These are phyloP conservation scores for Onthophagus taurus DNA, from an alignment of 1,140 invertebrate genomes.

Conservation along the genomic window DNA sequence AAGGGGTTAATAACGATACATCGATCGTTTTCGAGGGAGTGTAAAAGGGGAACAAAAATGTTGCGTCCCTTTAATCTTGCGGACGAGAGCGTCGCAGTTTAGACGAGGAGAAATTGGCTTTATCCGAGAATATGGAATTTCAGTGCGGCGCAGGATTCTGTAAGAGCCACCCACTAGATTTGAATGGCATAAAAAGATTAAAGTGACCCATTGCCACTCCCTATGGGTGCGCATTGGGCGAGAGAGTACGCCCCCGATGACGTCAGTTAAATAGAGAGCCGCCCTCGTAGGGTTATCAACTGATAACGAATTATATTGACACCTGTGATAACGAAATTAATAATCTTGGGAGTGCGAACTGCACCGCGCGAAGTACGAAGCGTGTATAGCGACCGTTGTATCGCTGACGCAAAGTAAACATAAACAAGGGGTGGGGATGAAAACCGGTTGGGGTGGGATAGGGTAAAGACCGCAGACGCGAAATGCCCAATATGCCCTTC, in stretches of 20 bases:
- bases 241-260: constrained; percentile 34
- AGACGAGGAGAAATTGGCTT: no score
- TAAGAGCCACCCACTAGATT: constrained; percentile 36
- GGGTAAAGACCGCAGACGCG: constrained; percentile 12
- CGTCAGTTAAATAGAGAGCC: constrained; percentile 32
- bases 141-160: constrained; percentile 30
- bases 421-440: constrained; percentile 33
- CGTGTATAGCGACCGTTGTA: constrained; percentile 24
- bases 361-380: constrained; percentile 8
- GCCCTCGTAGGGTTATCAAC: constrained; percentile 25
- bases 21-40: no score
- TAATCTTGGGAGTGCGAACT: background rate
- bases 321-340: constrained; percentile 17
- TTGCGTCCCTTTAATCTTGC: no score
- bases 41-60: no score
- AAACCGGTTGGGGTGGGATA: no score
- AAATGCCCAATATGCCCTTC: no score
- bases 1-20: no score
- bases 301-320: constrained; percentile 27
- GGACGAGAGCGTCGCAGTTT: no score
- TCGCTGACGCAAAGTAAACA: constrained; percentile 28
- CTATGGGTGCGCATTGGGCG: constrained; percentile 34
- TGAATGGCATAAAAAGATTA: constrained; percentile 40
- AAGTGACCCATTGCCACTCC: constrained; percentile 37
- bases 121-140: no score